Conservation (phyloP, 53 echinoderm and acorn worm species). For the Apostichopus leukothele region DNA sequence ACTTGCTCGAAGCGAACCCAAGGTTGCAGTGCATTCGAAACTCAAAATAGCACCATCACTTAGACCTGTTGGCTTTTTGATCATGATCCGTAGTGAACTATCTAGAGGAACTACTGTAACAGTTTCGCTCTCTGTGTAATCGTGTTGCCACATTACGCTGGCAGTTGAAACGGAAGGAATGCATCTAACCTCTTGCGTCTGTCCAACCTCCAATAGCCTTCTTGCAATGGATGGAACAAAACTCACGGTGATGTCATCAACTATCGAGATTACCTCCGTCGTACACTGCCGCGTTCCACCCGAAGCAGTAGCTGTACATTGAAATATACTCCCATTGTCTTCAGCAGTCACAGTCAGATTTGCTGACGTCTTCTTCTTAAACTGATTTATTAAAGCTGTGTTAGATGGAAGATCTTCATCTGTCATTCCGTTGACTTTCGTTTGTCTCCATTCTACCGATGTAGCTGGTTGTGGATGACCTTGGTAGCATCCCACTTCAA, state of each 20-base stretch:
- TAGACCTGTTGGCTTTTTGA: neutral
- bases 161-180: neutral
- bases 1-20: neutral
- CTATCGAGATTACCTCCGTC: neutral
- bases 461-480: neutral
- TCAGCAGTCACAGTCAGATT: neutral
- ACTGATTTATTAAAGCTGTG: neutral
- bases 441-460: neutral
- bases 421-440: neutral
- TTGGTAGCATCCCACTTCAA: neutral
- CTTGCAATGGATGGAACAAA: neutral
- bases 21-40: neutral
- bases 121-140: neutral
- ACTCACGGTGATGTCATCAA: neutral
- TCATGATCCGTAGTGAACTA: neutral
- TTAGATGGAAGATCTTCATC: neutral
- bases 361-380: neutral
- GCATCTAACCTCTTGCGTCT: neutral
- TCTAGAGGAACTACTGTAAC: neutral
- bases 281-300: neutral
- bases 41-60: neutral
- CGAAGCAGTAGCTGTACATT: neutral
- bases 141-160: neutral
- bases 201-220: neutral
- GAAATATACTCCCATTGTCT: neutral